phyloP scores from a whole-genome alignment of 2,113 vertebrate species.

The Cottus gobio region DNA sequence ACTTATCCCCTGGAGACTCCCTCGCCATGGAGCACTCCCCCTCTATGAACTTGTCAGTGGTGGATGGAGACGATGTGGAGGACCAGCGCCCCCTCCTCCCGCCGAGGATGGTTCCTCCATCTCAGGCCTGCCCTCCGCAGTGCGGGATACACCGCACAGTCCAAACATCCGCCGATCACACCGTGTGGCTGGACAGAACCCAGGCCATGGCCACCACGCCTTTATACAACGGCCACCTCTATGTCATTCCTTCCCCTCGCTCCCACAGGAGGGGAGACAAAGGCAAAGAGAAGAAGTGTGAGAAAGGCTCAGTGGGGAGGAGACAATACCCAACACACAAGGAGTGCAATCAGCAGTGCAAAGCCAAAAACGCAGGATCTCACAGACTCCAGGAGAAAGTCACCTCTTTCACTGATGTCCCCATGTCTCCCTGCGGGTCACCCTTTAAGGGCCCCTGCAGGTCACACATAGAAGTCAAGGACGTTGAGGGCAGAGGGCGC shows the following conservation, averaged over 20 bases:
- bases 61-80: conserved; percentile 67
- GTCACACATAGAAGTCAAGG: conserved; percentile 44
- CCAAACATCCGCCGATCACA: conserved; percentile 37
- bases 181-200: conserved; percentile 74
- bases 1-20: background rate
- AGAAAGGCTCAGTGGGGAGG: conserved; percentile 29
- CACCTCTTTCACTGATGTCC: conserved; percentile 64
- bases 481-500: conserved; percentile 36
- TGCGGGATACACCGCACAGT: conserved; percentile 68
- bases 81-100: conserved; percentile 72
- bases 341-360: conserved; percentile 52
- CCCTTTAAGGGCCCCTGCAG: conserved; percentile 50
- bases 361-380: conserved; percentile 37
- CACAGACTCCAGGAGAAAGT: conserved; percentile 59
- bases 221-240: conserved; percentile 76
- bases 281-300: conserved; percentile 67
- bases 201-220: conserved; percentile 69
- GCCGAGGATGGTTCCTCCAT: conserved; percentile 30
- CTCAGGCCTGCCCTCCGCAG: conserved; percentile 59
- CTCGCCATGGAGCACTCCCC: conserved; percentile 70
- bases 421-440: conserved; percentile 49
- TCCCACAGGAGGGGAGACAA: conserved; percentile 54
- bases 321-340: conserved; percentile 28
- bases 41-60: conserved; percentile 67
- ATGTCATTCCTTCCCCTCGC: conserved; percentile 55